Base-by-base conservation (phyloP, 1,140 invertebrate genomes). In the Nephotettix cincticeps region DNA sequence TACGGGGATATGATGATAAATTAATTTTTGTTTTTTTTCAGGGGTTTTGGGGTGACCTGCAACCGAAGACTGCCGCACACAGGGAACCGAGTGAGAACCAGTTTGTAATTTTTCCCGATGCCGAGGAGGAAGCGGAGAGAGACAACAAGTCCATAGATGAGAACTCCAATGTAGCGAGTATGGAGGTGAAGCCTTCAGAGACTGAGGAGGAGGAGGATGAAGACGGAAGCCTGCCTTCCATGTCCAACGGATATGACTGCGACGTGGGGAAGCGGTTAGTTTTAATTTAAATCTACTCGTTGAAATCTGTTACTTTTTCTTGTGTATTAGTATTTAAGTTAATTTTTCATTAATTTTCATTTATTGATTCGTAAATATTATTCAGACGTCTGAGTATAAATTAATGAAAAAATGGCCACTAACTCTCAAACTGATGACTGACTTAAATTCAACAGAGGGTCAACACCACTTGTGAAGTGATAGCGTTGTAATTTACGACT, bases 41-140 rank as follows among this genome's bases (percentile, higher is more conserved):
- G 58, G 69, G 47, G 6, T 75, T 79, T 21, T 75, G 75, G 74
- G 32, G 32, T 6, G 73, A 74, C 23, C 67, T 78, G 43, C 56
- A 64, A 29, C 21, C 68, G 23, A 72, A 69, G 0, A 27, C 66
- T 30, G 23, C n/a, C 14, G 63, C 36, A 45, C 76, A 74, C 21
- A 40, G 40, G 17, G 56, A 78, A 28, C 78, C 80, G 68, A 79
- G 79, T 61, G 80, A 83, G 68, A 73, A 74, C 21, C 81, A 83
- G 72, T 83, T 84, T 75, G 79, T 81, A 23, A 77, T 82, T 23
- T 84, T 84, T 73, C 81, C 82, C 14, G 82, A 83, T 71, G 79
- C 78, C 45, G 77, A 78, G 45, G 75, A 76, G n/a, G 70, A 74
- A 45, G 28, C n/a, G 17, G 68, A 72, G 25, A 65, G 56, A 17